A percentile compares a stretch with the other conserved stretches of the same genome.
phyloP scores from a whole-genome alignment of 92 coral and sea anemone genomes.

The Zoanthus gigantus region DNA sequence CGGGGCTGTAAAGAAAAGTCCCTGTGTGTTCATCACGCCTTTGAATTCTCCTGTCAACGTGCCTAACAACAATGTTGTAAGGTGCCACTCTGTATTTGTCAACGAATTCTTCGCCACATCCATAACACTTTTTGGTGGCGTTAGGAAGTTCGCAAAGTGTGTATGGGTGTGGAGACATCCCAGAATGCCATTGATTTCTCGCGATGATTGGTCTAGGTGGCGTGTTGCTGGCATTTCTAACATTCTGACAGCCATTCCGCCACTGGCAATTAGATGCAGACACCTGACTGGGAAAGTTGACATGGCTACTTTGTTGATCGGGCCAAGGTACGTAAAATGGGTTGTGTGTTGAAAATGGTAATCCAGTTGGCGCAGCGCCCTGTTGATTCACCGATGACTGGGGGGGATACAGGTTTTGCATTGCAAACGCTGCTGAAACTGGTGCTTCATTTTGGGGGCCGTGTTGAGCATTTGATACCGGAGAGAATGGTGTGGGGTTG shows the following conservation, averaged over 20 bases:
- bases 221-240: neutral
- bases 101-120: conserved; percentile 52
- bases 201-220: conserved; percentile 17
- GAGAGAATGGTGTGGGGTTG: neutral
- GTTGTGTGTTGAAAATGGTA: conserved; percentile 8
- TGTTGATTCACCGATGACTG: conserved; percentile 19
- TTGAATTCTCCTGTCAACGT: conserved; percentile 47
- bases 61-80: conserved; percentile 57
- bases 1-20: conserved; percentile 43
- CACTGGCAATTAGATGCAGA: conserved; percentile 11
- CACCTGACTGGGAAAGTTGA: neutral
- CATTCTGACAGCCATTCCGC: conserved; percentile 6
- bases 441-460: conserved; percentile 8
- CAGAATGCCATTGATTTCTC: conserved; percentile 63
- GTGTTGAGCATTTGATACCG: conserved; percentile 1
- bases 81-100: conserved; percentile 45
- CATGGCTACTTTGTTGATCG: conserved; percentile 9
- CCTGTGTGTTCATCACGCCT: conserved; percentile 57
- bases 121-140: conserved; percentile 55
- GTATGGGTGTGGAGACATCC: conserved; percentile 71
- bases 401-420: neutral
- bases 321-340: conserved; percentile 6
- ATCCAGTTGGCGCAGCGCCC: conserved; percentile 3
- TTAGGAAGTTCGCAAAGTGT: conserved; percentile 30
- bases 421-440: conserved; percentile 11